Base-by-base conservation (phyloP, 2,888 invertebrate genomes). In the Brachycybe producta region DNA sequence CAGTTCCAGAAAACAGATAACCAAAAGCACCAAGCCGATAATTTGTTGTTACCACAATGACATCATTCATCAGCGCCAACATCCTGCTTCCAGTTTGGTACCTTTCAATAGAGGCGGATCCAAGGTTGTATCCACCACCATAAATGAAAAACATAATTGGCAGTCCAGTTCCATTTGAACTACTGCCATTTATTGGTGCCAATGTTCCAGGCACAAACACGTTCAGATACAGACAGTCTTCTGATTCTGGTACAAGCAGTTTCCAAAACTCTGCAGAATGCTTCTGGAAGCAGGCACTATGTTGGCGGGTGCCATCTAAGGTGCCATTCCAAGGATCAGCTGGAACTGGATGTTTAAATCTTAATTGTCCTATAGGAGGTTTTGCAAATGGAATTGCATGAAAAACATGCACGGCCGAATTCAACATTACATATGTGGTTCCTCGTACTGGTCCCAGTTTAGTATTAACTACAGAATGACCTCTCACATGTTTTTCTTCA, bases 181-280 rank as follows among this genome's bases (percentile, higher is more conserved):
- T n/a, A n/a, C n/a, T n/a, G n/a, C n/a, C n/a, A n/a, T n/a, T n/a
- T n/a, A n/a, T n/a, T n/a, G n/a, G n/a, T n/a, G n/a, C n/a, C n/a
- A n/a, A n/a, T n/a, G 51, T 56, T 32, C 61, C 63, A 17, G 30
- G 17, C 15, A 32, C 44, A 28, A 44, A 44, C 2, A 44, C 44
- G 44, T 44, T 44, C 15, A 44, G 44, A 67, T 92, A 95, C 5
- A 95, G 74, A 65, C 95, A 97, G 70, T 95, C 95, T 71, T 95
- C 95, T 32, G 87, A 86, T 58, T 88, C 79, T 65, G 84, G 83
- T 11, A 91, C 91, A 64, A 91, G 92, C 1, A 91, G 87, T 68
- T 92, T 92, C 94, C 94, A 95, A 84, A 92, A 91, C 64, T 88
- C 86, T 64, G 84, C 85, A 65, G 87, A 90, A 59, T 83, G 75